Evolutionary conservation across 1,140 invertebrate species (phyloP).

Genomic region (Diprion similis): DNA sequence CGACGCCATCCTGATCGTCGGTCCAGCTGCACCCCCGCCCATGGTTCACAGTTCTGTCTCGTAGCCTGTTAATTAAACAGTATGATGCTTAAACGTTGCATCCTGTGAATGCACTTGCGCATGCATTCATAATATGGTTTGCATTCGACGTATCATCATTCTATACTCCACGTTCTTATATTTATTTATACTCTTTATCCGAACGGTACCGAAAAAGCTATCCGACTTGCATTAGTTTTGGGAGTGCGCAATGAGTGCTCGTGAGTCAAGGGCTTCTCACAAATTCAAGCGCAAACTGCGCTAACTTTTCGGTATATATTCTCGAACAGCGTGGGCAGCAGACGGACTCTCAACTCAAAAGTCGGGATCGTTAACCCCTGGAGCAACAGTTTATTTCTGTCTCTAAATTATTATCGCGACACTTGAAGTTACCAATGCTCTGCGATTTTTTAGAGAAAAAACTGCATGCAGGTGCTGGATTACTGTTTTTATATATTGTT

Average conservation of each 20-base stretch:
- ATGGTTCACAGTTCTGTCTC: slow-evolving; percentile 17
- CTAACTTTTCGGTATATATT: too few relatives aligned
- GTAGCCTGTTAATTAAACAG: not conserved
- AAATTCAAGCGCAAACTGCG: too few relatives aligned
- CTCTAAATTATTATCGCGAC: not conserved
- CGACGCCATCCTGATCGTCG: slow-evolving; percentile 47
- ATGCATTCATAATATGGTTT: not conserved
- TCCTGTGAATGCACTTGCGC: not conserved
- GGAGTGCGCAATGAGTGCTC: not conserved
- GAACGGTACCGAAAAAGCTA: not conserved
- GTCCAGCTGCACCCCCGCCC: slow-evolving; percentile 36
- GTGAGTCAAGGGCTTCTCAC: not conserved
- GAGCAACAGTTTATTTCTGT: slow-evolving; percentile 6
- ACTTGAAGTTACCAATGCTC: not conserved
- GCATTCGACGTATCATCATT: not conserved
- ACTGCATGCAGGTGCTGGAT: not conserved
- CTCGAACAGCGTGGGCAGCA: not conserved
- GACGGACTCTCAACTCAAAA: too few relatives aligned
- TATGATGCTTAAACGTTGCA: not conserved
- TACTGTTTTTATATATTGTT: not conserved
- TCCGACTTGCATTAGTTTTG: not conserved
- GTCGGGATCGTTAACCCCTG: not conserved
- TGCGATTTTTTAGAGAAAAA: not conserved
- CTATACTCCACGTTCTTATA: not conserved
- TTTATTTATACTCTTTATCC: not conserved